These are phyloP conservation scores for Stomatorhinus walkeri DNA, from an alignment of 2,797 vertebrate species.

Conservation along the genomic window DNA sequence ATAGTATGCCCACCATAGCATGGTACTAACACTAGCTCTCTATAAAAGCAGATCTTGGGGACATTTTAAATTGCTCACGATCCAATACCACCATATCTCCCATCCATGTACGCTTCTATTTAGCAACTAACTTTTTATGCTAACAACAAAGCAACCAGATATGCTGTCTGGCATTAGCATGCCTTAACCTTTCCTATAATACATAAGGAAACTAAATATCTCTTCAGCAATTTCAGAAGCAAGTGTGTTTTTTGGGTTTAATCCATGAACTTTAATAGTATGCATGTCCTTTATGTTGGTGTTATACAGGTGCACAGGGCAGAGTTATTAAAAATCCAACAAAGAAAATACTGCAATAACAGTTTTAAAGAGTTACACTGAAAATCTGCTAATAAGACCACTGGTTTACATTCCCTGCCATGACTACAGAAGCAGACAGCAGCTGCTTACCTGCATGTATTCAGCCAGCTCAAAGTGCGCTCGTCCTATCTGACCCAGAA, in stretches of 20 bases:
- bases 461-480: constrained; percentile 97
- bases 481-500: constrained; percentile 86
- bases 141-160: not conserved
- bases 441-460: constrained; percentile 79
- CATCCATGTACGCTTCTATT: not conserved
- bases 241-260: not conserved
- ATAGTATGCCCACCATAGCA: not conserved
- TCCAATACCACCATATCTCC: not conserved
- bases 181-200: not conserved
- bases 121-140: not conserved
- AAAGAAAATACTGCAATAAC: not conserved
- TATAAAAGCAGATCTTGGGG: not conserved
- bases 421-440: not conserved
- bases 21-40: not conserved
- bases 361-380: not conserved
- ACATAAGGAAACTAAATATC: not conserved
- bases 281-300: not conserved
- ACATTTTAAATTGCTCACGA: not conserved
- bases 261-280: not conserved
- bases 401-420: not conserved
- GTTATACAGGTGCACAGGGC: not conserved
- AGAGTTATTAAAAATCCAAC: not conserved
- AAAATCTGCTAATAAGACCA: not conserved
- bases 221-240: not conserved
- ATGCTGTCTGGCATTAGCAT: not conserved